Evolutionary conservation across 2,888 invertebrate genomes (phyloP).

Genomic region (Trissolcus brochymenae): DNA sequence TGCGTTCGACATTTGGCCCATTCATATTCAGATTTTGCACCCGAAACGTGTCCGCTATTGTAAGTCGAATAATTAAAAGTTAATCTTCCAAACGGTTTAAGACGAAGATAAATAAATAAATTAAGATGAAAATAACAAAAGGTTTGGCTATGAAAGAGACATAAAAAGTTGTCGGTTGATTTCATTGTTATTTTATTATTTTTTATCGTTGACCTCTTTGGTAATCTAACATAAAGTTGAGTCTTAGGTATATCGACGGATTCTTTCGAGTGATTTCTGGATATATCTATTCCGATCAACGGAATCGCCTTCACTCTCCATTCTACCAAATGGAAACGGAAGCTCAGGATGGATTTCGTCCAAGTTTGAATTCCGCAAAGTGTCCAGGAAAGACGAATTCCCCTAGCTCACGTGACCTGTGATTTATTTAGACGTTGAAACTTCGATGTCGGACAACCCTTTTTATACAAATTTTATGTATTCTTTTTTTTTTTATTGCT

Average conservation of each 20-base stretch:
- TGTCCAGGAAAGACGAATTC: slow-evolving; percentile 54
- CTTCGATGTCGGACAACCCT: slow-evolving; percentile 11
- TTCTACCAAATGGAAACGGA: slow-evolving; percentile 61
- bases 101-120: no score
- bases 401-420: slow-evolving; percentile 23
- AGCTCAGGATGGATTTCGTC: slow-evolving; percentile 62
- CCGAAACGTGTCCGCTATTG: background rate
- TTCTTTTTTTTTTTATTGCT: slow-evolving; percentile 2
- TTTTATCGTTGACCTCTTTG: no score
- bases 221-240: no score
- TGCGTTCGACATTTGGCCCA: slow-evolving; percentile 21
- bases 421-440: slow-evolving; percentile 38
- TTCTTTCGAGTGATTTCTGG: slow-evolving; percentile 21
- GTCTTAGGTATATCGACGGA: background rate
- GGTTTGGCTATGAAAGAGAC: no score
- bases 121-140: no score
- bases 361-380: slow-evolving; percentile 67
- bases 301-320: slow-evolving; percentile 59
- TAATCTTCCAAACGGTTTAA: no score
- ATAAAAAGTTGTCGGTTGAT: background rate
- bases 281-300: slow-evolving; percentile 63
- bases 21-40: slow-evolving; percentile 43
- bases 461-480: slow-evolving; percentile 12
- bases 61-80: no score
- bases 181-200: background rate